Percentiles rank a stretch among this genome's conserved stretches.
Evolutionary conservation across 1,140 invertebrate species (phyloP).

Genomic region (Laodelphax striatellus): DNA sequence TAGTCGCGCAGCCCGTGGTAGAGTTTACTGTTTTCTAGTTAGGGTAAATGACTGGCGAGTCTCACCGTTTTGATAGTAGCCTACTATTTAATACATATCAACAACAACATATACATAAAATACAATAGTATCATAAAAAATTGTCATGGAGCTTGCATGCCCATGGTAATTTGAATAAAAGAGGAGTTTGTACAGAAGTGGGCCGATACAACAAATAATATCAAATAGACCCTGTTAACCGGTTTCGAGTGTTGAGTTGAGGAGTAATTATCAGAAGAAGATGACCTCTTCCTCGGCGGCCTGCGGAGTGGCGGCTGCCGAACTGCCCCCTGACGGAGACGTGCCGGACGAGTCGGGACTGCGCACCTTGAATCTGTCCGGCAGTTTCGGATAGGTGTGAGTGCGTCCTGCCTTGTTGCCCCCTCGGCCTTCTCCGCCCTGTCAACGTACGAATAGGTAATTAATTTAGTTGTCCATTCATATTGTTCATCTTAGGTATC

Average conservation of each 20-base stretch:
- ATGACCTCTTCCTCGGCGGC: slow-evolving; percentile 37
- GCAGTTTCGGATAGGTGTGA: slow-evolving; percentile 43
- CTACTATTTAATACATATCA: too few relatives aligned
- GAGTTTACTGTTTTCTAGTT: too few relatives aligned
- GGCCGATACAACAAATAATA: neutral
- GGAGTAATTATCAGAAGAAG: slow-evolving; percentile 33
- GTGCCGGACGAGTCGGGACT: slow-evolving; percentile 30
- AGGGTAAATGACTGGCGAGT: too few relatives aligned
- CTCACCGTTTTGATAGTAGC: too few relatives aligned
- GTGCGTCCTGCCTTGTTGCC: slow-evolving; percentile 25
- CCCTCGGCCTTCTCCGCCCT: slow-evolving; percentile 25
- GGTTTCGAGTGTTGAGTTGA: neutral
- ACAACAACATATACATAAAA: too few relatives aligned
- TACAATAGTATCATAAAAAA: too few relatives aligned
- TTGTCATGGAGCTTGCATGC: too few relatives aligned
- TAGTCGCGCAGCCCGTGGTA: too few relatives aligned
- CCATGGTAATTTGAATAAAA: too few relatives aligned
- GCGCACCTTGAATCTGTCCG: slow-evolving; percentile 45
- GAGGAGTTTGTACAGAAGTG: too few relatives aligned
- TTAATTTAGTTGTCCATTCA: too few relatives aligned
- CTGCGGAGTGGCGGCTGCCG: slow-evolving; percentile 11
- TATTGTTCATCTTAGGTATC: too few relatives aligned
- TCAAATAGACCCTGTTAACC: neutral
- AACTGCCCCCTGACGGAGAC: neutral
- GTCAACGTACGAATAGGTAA: slow-evolving; percentile 26